Conservation (phyloP, 2,888 invertebrate genomes). For the Noctua fimbriata region DNA sequence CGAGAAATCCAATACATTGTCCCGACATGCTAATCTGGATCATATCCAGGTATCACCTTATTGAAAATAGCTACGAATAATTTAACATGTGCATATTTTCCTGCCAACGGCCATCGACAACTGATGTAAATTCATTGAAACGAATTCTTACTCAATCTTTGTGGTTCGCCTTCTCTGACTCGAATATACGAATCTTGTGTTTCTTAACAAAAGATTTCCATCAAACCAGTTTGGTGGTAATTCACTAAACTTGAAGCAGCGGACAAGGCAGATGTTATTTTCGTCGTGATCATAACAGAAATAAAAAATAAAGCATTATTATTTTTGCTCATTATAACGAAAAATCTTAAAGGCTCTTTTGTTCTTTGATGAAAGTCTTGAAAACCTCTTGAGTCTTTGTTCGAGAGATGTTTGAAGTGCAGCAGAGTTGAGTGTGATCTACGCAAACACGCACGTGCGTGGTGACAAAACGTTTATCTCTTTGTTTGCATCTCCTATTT, state of each 20-base stretch:
- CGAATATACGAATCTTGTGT: slow-evolving; percentile 64
- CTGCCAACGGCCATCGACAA: slow-evolving; percentile 42
- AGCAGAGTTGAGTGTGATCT: slow-evolving; percentile 69
- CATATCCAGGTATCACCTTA: slow-evolving; percentile 34
- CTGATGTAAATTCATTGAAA: slow-evolving; percentile 69
- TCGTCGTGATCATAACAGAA: slow-evolving; percentile 68
- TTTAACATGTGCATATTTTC: slow-evolving; percentile 55
- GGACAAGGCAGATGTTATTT: slow-evolving; percentile 76
- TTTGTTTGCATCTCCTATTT: slow-evolving; percentile 78
- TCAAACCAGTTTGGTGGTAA: slow-evolving; percentile 74
- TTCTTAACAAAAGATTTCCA: slow-evolving; percentile 72
- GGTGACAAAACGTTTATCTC: slow-evolving; percentile 79
- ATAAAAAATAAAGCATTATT: slow-evolving; percentile 67
- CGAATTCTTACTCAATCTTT: slow-evolving; percentile 68
- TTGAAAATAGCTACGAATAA: slow-evolving; percentile 47
- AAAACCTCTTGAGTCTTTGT: slow-evolving; percentile 65
- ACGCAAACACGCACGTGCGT: slow-evolving; percentile 83
- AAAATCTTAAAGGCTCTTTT: slow-evolving; percentile 67
- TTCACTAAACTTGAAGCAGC: slow-evolving; percentile 68
- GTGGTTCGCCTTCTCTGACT: slow-evolving; percentile 54
- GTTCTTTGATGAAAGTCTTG: slow-evolving; percentile 59
- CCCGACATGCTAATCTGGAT: slow-evolving; percentile 28
- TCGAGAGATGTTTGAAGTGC: slow-evolving; percentile 62
- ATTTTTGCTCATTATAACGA: slow-evolving; percentile 66
- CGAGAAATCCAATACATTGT: slow-evolving; percentile 28